Percentiles rank a stretch among this genome's conserved stretches.
phyloP scores from a whole-genome alignment of 2,797 vertebrate species.

The Fistularia tabacaria region DNA sequence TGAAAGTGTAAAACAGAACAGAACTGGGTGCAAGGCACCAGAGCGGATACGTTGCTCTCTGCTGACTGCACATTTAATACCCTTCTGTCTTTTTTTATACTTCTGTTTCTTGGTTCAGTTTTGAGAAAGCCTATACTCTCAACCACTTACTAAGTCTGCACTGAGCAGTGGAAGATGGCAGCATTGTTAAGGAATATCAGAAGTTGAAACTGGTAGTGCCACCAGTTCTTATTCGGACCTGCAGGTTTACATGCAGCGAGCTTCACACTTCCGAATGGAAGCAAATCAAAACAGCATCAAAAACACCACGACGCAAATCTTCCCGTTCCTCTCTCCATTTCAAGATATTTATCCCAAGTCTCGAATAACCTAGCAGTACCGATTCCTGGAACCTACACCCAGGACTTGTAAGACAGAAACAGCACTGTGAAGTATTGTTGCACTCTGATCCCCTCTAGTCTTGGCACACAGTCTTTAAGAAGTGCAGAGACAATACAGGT shows the following conservation, averaged over 20 bases:
- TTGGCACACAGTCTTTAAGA: slow-evolving; percentile 59
- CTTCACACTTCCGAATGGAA: slow-evolving; percentile 40
- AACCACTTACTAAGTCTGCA: slow-evolving; percentile 36
- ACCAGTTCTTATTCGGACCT: slow-evolving; percentile 22
- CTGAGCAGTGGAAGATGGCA: slow-evolving; percentile 69
- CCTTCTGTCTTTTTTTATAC: neutral
- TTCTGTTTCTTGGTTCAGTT: slow-evolving; percentile 34
- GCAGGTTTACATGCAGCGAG: slow-evolving; percentile 24
- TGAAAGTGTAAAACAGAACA: slow-evolving; percentile 43
- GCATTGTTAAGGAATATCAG: slow-evolving; percentile 55
- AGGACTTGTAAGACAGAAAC: slow-evolving; percentile 24
- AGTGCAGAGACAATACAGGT: slow-evolving; percentile 58
- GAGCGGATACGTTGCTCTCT: slow-evolving; percentile 65
- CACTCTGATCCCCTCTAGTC: slow-evolving; percentile 43
- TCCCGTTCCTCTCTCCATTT: slow-evolving; percentile 19
- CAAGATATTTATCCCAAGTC: slow-evolving; percentile 16
- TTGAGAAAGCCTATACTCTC: slow-evolving; percentile 22
- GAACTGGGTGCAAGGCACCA: slow-evolving; percentile 46
- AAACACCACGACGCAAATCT: slow-evolving; percentile 26
- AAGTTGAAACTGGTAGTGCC: slow-evolving; percentile 38
- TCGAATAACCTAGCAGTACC: slow-evolving; percentile 32
- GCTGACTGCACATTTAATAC: slow-evolving; percentile 23
- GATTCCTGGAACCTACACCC: slow-evolving; percentile 35
- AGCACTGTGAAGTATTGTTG: slow-evolving; percentile 35
- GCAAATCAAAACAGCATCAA: slow-evolving; percentile 36